Evolutionary conservation across 2,113 vertebrate species (phyloP), one percentile per base, ranked within the genome.

Genomic region (Hystrix brachyura): DNA sequence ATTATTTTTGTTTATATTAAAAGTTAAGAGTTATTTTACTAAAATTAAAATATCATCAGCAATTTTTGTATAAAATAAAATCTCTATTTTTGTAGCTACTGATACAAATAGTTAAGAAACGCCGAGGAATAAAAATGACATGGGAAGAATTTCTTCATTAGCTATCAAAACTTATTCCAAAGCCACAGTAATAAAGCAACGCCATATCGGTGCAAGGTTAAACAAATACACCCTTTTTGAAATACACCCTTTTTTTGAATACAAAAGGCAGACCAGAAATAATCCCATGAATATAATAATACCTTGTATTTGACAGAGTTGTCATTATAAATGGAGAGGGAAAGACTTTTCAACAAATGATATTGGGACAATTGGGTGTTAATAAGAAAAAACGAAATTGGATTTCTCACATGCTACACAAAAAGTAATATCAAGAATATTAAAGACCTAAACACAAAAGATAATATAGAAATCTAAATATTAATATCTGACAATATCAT

Each of bases 31-130:
- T 89, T 93, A n/a, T 90, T 95, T 90, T 82, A 27, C 32, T 53
- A 55, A 94, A 88, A 84, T 80, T 81, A 80, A 84, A 94, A 57
- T 84, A 29, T 79, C 29, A 78, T 34, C 4, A 93, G 21, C n/a
- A 93, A 48, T 32, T 84, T 87, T 71, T 91, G 12, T 83, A 64
- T 25, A 91, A 87, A 91, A 82, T 82, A 82, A 90, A 96, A 85
- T 80, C 2, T 34, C 21, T 71, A 62, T 76, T 87, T 87, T 76
- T 76, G 32, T n/a, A 80, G 32, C 51, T 57, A 57, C 10, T 38
- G 38, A 60, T 89, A 53, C 43, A 69, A 96, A 79, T 25, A 86
- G 34, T 62, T 71, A 65, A 72, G 21, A 78, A 78, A 83, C 69
- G 71, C 46, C 76, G 17, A 38, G 57, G 5, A 62, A 84, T 12